Evolutionary conservation across 2,888 invertebrate genomes (phyloP).

Genomic region (Homarus gammarus): DNA sequence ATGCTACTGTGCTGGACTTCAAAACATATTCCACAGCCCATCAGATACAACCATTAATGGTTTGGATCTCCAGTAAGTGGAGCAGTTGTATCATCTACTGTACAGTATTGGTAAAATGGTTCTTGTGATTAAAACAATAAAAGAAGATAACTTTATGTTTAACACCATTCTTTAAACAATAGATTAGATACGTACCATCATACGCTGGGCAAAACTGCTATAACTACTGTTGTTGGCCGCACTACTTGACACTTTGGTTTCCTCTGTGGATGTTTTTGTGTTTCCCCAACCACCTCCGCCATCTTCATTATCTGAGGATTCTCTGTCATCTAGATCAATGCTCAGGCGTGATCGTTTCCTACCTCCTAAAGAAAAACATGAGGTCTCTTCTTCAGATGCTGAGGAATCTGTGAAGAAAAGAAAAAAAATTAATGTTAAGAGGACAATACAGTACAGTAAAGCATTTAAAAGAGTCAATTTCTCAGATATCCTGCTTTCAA

Average conservation of each 20-base stretch:
- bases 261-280: background rate
- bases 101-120: too few species aligned
- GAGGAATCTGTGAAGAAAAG: conserved; percentile 6
- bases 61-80: too few species aligned
- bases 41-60: too few species aligned
- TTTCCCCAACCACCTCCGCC: background rate
- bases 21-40: too few species aligned
- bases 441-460: too few species aligned
- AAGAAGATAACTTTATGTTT: too few species aligned
- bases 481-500: too few species aligned
- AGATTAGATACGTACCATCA: conserved; percentile 31
- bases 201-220: conserved; percentile 45
- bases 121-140: too few species aligned
- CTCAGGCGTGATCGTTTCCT: conserved; percentile 14
- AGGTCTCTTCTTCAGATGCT: conserved; percentile 8
- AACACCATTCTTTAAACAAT: background rate
- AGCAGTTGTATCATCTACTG: too few species aligned
- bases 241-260: background rate
- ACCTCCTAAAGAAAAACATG: conserved; percentile 11
- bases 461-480: too few species aligned
- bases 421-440: background rate
- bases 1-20: too few species aligned
- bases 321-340: conserved; percentile 37
- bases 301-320: conserved; percentile 15
- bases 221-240: conserved; percentile 3